Evolutionary conservation across 2,797 vertebrate genomes (phyloP).

Genomic region (Danionella dracula): DNA sequence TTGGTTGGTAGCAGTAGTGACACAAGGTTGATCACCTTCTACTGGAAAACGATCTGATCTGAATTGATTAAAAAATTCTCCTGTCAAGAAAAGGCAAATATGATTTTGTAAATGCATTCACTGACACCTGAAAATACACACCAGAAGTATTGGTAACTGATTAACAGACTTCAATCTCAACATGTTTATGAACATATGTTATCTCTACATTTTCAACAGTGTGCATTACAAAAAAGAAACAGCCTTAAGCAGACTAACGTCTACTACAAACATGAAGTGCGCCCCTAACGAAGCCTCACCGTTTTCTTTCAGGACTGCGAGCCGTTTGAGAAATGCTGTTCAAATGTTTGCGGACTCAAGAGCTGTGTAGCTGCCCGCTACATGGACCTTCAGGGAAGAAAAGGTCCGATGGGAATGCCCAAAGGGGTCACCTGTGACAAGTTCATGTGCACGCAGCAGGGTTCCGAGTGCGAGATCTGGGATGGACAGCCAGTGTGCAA

Average conservation of each 20-base stretch:
- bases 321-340: conserved; percentile 94
- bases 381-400: conserved; percentile 85
- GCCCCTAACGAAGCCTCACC: background rate
- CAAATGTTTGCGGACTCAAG: conserved; percentile 92
- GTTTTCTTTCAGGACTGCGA: conserved; percentile 82
- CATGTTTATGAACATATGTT: no score
- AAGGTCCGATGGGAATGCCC: conserved; percentile 90
- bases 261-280: background rate
- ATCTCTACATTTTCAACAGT: no score
- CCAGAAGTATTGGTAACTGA: no score
- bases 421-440: conserved; percentile 90
- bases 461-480: conserved; percentile 97
- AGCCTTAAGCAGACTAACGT: background rate
- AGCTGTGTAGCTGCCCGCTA: conserved; percentile 95
- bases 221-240: background rate
- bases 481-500: conserved; percentile 95
- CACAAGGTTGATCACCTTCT: no score
- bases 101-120: no score
- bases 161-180: no score
- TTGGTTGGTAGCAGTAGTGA: no score
- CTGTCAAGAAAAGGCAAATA: no score
- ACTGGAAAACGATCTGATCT: no score
- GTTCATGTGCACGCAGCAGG: conserved; percentile 96
- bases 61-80: no score
- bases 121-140: no score